These are phyloP conservation scores for Lycodopsis pacificus DNA, from an alignment of 2,797 vertebrate species.

Conservation along the genomic window DNA sequence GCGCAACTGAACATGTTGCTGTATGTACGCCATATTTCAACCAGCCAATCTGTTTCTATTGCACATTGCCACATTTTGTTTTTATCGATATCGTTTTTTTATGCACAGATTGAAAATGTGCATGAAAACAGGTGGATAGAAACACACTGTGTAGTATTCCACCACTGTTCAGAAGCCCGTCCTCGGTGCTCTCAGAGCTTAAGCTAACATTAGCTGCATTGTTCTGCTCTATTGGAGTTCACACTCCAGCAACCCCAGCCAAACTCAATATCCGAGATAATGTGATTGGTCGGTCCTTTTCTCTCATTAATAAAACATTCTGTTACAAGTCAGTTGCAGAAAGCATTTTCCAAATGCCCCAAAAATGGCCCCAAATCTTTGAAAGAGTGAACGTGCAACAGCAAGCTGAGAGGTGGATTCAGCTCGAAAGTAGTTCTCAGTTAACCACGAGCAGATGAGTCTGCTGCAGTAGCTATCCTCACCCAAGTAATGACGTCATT, in stretches of 20 bases:
- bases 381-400: slow-evolving; percentile 2
- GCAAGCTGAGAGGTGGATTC: background rate
- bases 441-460: background rate
- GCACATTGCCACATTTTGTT: too few species aligned
- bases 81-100: too few species aligned
- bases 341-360: background rate
- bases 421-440: background rate
- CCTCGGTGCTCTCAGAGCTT: too few species aligned
- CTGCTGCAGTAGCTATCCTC: background rate
- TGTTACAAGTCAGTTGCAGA: background rate
- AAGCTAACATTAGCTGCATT: too few species aligned
- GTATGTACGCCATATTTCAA: too few species aligned
- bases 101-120: too few species aligned
- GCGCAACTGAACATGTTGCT: too few species aligned
- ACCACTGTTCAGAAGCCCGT: too few species aligned
- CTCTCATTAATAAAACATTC: background rate
- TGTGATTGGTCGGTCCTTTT: background rate
- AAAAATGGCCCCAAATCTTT: slow-evolving; percentile 12
- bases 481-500: background rate
- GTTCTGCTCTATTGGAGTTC: background rate
- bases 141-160: too few species aligned
- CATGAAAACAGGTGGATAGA: too few species aligned
- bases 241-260: background rate
- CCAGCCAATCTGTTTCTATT: too few species aligned
- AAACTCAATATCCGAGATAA: background rate